These are phyloP conservation scores for Thyatira batis DNA, from an alignment of 2,888 invertebrate genomes.

Conservation along the genomic window DNA sequence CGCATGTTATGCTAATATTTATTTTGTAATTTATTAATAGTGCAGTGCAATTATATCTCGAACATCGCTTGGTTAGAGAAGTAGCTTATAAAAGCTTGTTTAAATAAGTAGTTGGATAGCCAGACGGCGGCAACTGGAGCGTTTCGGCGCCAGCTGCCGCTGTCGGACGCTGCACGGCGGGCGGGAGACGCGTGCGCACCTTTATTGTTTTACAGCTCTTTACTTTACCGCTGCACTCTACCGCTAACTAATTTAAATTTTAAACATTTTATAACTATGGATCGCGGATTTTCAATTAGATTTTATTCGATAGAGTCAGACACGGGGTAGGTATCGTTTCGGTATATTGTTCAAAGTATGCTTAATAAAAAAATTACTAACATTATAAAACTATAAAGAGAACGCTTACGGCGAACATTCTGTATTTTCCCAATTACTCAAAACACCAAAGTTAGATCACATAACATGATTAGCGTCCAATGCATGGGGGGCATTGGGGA, in stretches of 20 bases:
- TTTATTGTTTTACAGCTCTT: slow-evolving; percentile 54
- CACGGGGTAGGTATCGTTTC: too few relatives aligned
- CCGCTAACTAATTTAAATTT: slow-evolving; percentile 65
- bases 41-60: neutral
- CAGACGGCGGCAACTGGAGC: slow-evolving; percentile 69
- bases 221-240: slow-evolving; percentile 31
- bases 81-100: slow-evolving; percentile 8
- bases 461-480: slow-evolving; percentile 59
- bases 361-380: too few relatives aligned
- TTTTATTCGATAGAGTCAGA: neutral
- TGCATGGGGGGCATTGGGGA: slow-evolving; percentile 45
- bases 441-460: slow-evolving; percentile 56
- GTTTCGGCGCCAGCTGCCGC: slow-evolving; percentile 64
- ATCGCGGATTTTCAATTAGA: neutral
- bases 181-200: slow-evolving; percentile 50
- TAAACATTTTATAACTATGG: slow-evolving; percentile 39
- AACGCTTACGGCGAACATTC: slow-evolving; percentile 22
- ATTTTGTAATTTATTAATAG: neutral
- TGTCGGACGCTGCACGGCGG: slow-evolving; percentile 18
- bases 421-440: slow-evolving; percentile 51
- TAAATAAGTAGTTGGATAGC: slow-evolving; percentile 34
- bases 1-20: neutral
- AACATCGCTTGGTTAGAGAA: neutral
- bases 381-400: slow-evolving; percentile 14
- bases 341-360: too few relatives aligned